Evolutionary conservation across 2,797 vertebrate species (phyloP), one percentile per base, ranked within the genome.

Genomic region (Echeneis naucrates): DNA sequence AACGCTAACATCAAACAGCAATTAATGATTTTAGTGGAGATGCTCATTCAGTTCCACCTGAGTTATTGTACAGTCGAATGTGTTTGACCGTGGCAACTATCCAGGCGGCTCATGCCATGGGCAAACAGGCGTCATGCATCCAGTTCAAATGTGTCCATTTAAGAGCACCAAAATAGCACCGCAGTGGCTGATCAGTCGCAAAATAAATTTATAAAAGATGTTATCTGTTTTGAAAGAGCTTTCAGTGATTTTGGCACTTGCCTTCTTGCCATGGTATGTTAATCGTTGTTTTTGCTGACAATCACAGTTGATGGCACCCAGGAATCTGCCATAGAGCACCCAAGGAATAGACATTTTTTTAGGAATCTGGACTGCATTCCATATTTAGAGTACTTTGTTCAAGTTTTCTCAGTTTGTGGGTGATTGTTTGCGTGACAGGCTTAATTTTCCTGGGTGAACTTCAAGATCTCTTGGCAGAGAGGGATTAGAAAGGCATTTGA

Each of bases 331-430:
- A 51, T 32, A 44, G 45, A 55, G 35, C n/a, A 17, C 51, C 60
- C 42, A 65, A 23, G 10, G 4, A 69, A 67, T 32, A 62, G 14
- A 61, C 19, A 61, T 63, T 78, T 51, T 60, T 47, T 10, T 5
- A 23, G 33, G 51, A 71, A 81, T 84, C 75, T 84, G 63, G 75
- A 71, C 62, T n/a, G 8, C n/a, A 81, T 85, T 85, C 42, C 8
- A 21, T 67, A 38, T 67, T 16, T 54, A 32, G 35, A 56, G 37
- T 47, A 33, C 47, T 68, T 65, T 1, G 7, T 58, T 75, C 9
- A 45, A 63, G 30, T 62, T 68, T 51, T 67, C 51, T 62, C 51
- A 51, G 38, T 72, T 72, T 61, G n/a, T 60, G 33, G 51, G 17
- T 17, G 10, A 38, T 58, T 72, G 60, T 67, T 77, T 68, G 16